These are phyloP conservation scores for Falco peregrinus DNA, from an alignment of 2,797 vertebrate genomes.

Conservation along the genomic window DNA sequence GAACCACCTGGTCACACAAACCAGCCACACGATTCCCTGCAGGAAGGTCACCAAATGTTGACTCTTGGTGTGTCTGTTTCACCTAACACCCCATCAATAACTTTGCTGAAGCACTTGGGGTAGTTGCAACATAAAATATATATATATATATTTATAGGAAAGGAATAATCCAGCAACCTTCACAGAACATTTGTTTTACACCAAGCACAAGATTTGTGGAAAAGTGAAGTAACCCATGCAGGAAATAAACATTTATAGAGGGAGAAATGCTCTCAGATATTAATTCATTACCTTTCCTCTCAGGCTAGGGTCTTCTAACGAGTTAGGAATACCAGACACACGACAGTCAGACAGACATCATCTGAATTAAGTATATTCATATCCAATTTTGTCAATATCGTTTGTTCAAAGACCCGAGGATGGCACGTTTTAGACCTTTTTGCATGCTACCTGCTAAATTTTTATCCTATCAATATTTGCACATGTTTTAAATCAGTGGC, in stretches of 20 bases:
- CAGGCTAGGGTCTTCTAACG: neutral
- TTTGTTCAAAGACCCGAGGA: neutral
- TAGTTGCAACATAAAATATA: neutral
- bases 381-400: neutral
- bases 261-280: neutral
- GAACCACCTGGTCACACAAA: neutral
- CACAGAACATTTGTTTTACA: neutral
- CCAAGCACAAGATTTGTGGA: neutral
- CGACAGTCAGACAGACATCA: neutral
- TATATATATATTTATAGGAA: neutral
- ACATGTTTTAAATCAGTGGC: neutral
- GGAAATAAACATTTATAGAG: neutral
- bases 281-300: neutral
- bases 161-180: neutral
- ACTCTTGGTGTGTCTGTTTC: neutral
- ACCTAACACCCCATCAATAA: neutral
- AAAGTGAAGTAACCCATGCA: neutral
- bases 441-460: neutral
- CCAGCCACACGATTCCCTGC: fast-evolving
- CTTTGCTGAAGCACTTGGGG: neutral
- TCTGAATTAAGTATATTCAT: constrained; percentile 4
- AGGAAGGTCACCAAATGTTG: neutral
- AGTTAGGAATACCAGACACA: neutral
- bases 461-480: neutral
- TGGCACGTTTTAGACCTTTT: neutral